A percentile compares a stretch with the other conserved stretches of the same genome.
These are phyloP conservation scores for Crypturellus undulatus DNA, from an alignment of 2,113 vertebrate genomes.

Conservation along the genomic window DNA sequence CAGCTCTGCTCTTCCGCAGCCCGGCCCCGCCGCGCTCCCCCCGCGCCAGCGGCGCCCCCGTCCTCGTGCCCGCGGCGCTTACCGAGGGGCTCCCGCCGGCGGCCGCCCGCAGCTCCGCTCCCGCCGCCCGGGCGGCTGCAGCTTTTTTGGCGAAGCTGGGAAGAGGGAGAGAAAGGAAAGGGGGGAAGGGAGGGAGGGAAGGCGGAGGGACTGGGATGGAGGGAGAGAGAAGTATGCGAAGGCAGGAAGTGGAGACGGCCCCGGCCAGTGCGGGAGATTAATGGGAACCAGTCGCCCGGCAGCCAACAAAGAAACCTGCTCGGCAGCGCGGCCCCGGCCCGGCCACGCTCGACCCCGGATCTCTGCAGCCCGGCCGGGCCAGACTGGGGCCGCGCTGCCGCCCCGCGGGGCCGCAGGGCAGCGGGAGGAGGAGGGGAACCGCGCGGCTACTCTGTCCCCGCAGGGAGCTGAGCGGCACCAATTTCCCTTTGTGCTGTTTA, in stretches of 20 bases:
- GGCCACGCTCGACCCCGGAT: not conserved
- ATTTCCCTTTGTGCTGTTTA: not conserved
- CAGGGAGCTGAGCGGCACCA: not conserved
- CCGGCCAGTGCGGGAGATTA: slow-evolving; percentile 70
- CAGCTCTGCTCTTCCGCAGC: not conserved
- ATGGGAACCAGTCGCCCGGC: slow-evolving; percentile 67
- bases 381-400: not conserved
- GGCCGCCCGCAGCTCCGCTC: not conserved
- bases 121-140: slow-evolving; percentile 9
- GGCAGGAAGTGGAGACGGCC: slow-evolving; percentile 75
- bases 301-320: slow-evolving; percentile 64
- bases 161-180: slow-evolving; percentile 41
- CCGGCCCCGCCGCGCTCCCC: no score
- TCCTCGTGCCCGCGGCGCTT: not conserved
- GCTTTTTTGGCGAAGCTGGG: slow-evolving; percentile 42
- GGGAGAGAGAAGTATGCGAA: slow-evolving; percentile 62
- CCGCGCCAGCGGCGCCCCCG: no score
- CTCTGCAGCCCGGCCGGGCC: not conserved
- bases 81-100: slow-evolving; percentile 44
- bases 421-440: not conserved
- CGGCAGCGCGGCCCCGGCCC: not conserved
- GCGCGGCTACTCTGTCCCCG: not conserved
- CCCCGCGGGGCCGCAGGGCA: not conserved
- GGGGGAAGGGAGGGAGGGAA: not conserved
- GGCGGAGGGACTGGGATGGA: slow-evolving; percentile 19